Conservation (phyloP, 2,797 vertebrate genomes). For the Podargus strigoides region DNA sequence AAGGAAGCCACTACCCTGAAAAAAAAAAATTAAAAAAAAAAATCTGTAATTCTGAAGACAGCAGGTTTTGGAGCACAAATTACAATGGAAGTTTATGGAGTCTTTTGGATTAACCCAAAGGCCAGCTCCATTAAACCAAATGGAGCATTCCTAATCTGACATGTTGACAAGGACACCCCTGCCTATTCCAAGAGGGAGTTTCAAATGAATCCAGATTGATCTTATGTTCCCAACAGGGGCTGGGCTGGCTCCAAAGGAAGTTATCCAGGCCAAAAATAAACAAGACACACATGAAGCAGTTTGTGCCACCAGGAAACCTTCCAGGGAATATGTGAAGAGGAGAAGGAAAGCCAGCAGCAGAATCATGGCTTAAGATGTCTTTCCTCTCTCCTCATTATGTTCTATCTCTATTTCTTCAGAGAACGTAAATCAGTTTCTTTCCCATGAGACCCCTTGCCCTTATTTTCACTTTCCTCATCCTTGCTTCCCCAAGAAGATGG, state of each 20-base stretch:
- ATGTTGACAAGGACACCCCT: slow-evolving; percentile 54
- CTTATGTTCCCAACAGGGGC: slow-evolving; percentile 42
- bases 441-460: not conserved
- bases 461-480: not conserved
- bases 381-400: not conserved
- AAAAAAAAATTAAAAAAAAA: not conserved
- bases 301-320: slow-evolving; percentile 52
- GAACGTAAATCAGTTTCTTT: not conserved
- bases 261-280: slow-evolving; percentile 54
- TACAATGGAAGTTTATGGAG: slow-evolving; percentile 16
- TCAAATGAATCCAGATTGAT: slow-evolving; percentile 54
- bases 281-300: slow-evolving; percentile 53
- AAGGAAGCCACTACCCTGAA: not conserved
- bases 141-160: slow-evolving; percentile 61
- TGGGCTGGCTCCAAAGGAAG: slow-evolving; percentile 54
- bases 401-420: not conserved
- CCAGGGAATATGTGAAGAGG: slow-evolving; percentile 29
- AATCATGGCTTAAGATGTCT: not conserved
- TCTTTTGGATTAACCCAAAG: slow-evolving; percentile 8
- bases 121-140: slow-evolving; percentile 39
- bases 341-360: slow-evolving; percentile 21
- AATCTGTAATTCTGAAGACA: not conserved
- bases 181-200: slow-evolving; percentile 46
- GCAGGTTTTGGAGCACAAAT: not conserved
- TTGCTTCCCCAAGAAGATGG: not conserved